Conservation (phyloP, 2,113 vertebrate species). For the Lepus americanus region DNA sequence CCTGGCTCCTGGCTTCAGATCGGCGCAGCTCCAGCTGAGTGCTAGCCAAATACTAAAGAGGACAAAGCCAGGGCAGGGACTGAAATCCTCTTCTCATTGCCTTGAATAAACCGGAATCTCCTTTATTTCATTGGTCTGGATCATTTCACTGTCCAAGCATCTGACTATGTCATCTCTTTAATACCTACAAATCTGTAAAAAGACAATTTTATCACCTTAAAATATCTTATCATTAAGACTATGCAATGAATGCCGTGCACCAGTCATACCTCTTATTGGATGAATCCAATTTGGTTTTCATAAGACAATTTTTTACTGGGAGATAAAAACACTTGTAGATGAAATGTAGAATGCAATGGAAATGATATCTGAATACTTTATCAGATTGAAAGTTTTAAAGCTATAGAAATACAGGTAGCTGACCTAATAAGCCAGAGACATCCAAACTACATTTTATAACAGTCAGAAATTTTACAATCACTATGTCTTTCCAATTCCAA, state of each 20-base stretch:
- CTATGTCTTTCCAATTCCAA: conserved; percentile 45
- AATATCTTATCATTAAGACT: conserved; percentile 27
- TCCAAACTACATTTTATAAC: conserved; percentile 68
- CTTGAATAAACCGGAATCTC: conserved; percentile 35
- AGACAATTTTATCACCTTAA: conserved; percentile 61
- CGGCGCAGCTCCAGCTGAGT: no score
- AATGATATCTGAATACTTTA: background rate
- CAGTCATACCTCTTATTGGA: conserved; percentile 30
- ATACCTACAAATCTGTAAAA: conserved; percentile 17
- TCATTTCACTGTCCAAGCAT: conserved; percentile 32
- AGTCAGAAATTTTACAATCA: conserved; percentile 61
- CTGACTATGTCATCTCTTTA: conserved; percentile 41
- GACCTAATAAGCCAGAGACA: conserved; percentile 65
- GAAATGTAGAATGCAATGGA: conserved; percentile 41
- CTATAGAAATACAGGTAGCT: background rate
- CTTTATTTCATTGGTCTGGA: conserved; percentile 50
- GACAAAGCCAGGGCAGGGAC: background rate
- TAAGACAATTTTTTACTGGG: conserved; percentile 62
- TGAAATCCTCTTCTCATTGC: background rate
- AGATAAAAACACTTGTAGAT: conserved; percentile 61
- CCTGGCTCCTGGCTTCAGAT: no score
- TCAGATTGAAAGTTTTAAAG: conserved; percentile 53
- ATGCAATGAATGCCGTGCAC: background rate
- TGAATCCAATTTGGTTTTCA: conserved; percentile 70
- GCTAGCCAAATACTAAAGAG: background rate